Conservation (phyloP, 2,797 vertebrate genomes). For the Synaphobranchus kaupii region DNA sequence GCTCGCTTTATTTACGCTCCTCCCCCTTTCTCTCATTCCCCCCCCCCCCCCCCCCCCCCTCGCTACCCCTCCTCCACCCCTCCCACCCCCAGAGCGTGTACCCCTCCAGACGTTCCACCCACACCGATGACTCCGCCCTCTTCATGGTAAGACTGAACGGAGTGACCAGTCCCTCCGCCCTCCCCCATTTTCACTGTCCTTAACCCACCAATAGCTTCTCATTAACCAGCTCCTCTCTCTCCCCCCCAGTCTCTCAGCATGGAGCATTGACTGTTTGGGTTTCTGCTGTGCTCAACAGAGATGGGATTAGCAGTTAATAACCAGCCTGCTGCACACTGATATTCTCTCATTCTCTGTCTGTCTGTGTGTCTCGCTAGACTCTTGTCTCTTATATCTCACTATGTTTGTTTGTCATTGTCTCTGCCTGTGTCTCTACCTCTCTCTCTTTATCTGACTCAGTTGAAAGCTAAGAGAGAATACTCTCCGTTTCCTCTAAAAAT, state of each 20-base stretch:
- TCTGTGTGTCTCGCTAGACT: not conserved
- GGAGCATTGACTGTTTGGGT: not conserved
- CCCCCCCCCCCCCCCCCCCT: constrained; percentile 64
- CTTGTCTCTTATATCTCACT: not conserved
- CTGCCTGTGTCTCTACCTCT: no score
- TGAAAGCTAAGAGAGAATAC: not conserved
- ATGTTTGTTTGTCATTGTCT: no score
- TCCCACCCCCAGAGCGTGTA: constrained; percentile 80
- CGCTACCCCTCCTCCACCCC: constrained; percentile 49
- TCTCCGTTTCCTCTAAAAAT: not conserved
- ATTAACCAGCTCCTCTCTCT: not conserved
- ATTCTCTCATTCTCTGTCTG: not conserved
- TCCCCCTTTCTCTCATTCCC: constrained; percentile 64
- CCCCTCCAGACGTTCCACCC: constrained; percentile 94
- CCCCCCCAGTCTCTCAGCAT: not conserved
- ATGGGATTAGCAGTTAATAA: not conserved
- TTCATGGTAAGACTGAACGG: constrained; percentile 87
- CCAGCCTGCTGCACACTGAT: not conserved
- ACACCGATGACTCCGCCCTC: constrained; percentile 98
- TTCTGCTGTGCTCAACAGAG: not conserved
- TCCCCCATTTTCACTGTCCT: not conserved
- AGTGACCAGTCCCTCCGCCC: constrained; percentile 37
- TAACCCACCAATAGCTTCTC: not conserved
- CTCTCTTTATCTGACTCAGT: no score
- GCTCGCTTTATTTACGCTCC: constrained; percentile 12